Conservation (phyloP, 2,797 vertebrate species). For the Urocyon cinereoargenteus region DNA sequence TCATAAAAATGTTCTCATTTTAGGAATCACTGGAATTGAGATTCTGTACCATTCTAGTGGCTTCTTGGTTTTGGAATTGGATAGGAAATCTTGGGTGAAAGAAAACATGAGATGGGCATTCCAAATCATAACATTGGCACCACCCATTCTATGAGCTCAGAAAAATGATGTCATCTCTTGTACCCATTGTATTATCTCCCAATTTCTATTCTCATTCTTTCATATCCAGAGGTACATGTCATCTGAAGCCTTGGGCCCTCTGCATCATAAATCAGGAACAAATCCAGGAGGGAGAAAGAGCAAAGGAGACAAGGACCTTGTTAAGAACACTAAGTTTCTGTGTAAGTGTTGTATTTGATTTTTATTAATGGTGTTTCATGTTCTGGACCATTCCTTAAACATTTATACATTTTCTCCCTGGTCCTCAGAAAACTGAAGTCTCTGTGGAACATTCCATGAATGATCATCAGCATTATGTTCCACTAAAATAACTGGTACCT, state of each 20-base stretch:
- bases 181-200: conserved; percentile 24
- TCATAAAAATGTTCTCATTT: background rate
- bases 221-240: conserved; percentile 23
- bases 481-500: conserved; percentile 81
- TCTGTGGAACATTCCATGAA: background rate
- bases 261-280: conserved; percentile 35
- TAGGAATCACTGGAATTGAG: background rate
- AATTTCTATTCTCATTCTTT: conserved; percentile 51
- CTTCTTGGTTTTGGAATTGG: background rate
- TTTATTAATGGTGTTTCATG: conserved; percentile 10
- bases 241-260: conserved; percentile 40
- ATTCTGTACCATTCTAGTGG: background rate
- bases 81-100: conserved; percentile 24
- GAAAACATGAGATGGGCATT: conserved; percentile 11
- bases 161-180: conserved; percentile 60
- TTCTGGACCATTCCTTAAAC: conserved; percentile 36
- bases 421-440: conserved; percentile 39
- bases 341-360: background rate
- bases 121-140: conserved; percentile 32
- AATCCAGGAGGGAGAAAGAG: background rate
- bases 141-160: background rate
- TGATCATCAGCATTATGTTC: conserved; percentile 74
- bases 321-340: conserved; percentile 1
- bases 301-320: background rate
- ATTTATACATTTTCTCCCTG: conserved; percentile 46